These are phyloP conservation scores for Encarsia formosa DNA, from an alignment of 2,888 invertebrate species.

Conservation along the genomic window DNA sequence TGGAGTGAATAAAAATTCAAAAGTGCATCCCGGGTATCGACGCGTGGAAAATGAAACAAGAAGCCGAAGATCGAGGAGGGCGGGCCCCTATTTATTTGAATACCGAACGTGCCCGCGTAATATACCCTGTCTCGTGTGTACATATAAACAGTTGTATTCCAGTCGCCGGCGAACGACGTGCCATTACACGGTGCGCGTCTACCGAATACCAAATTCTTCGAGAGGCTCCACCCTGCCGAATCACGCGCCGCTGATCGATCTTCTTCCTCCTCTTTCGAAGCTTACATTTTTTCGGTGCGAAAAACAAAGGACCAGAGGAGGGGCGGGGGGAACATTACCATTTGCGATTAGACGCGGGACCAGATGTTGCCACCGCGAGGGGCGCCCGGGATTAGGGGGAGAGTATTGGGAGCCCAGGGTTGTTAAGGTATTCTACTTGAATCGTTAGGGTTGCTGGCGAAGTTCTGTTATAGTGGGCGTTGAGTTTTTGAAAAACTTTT, in stretches of 20 bases:
- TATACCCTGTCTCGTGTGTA: conserved; percentile 30
- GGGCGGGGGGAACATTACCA: conserved; percentile 24
- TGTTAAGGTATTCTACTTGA: no score
- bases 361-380: no score
- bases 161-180: conserved; percentile 36
- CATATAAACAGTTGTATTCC: conserved; percentile 44
- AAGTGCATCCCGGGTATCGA: conserved; percentile 12
- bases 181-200: conserved; percentile 42
- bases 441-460: no score
- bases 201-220: conserved; percentile 43
- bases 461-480: no score
- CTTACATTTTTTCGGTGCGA: not conserved
- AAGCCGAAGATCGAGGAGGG: conserved; percentile 23
- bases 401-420: no score
- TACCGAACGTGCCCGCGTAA: conserved; percentile 23
- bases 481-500: no score
- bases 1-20: conserved; percentile 27
- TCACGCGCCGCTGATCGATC: conserved; percentile 28
- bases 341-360: conserved; percentile 29
- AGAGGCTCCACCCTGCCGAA: conserved; percentile 9
- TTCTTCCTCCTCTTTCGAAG: conserved; percentile 7
- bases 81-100: conserved; percentile 27
- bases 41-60: conserved; percentile 4
- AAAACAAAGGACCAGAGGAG: not conserved
- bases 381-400: no score